phyloP scores from a whole-genome alignment of 2,888 invertebrate species.

The Chirona hameri region DNA sequence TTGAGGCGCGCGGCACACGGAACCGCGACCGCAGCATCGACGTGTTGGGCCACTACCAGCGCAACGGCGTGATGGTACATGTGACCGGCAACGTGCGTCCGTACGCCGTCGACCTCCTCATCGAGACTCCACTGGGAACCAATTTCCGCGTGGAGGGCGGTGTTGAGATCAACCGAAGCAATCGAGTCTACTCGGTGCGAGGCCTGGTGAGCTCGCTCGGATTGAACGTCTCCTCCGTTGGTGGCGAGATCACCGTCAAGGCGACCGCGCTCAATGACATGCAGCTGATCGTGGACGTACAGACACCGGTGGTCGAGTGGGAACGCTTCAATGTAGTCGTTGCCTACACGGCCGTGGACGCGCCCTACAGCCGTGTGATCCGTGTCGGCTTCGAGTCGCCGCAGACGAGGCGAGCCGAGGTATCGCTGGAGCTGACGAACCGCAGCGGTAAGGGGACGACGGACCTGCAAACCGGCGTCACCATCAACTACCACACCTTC shows the following conservation, averaged over 20 bases:
- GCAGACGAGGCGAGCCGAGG: not conserved
- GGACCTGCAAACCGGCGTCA: not conserved
- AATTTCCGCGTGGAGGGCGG: not conserved
- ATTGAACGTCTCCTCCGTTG: not conserved
- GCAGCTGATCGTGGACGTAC: conserved; percentile 1
- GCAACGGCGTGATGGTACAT: not conserved
- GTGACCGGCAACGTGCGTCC: not conserved
- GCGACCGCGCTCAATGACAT: not conserved
- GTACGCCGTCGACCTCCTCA: not conserved
- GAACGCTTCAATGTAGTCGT: not conserved
- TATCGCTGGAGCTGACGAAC: not conserved
- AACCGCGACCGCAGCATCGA: not conserved
- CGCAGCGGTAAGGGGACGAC: not conserved
- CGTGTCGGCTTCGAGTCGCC: not conserved
- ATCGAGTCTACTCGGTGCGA: not conserved
- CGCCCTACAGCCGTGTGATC: not conserved
- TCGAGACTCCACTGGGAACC: not conserved
- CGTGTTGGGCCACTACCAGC: not conserved
- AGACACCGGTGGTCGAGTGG: not conserved
- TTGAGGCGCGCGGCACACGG: not conserved
- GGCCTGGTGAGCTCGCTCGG: not conserved
- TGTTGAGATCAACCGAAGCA: not conserved
- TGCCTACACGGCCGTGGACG: not conserved
- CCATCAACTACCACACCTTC: not conserved
- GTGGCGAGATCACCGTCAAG: not conserved